phyloP scores from a whole-genome alignment of 37 sponge, comb jelly and placozoan species.

The Spongia lamella region DNA sequence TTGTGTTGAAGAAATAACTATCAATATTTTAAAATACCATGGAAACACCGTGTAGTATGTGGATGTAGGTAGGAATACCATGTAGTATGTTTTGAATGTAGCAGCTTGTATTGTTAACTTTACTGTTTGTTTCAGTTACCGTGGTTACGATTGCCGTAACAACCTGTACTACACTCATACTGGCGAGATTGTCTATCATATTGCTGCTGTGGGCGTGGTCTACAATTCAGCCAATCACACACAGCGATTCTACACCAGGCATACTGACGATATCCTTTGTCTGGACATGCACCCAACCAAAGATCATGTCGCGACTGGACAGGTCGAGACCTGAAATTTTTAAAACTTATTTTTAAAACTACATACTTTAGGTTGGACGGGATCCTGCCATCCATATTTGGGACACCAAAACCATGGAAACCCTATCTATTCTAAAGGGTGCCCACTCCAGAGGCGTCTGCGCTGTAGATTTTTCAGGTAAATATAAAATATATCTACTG shows the following conservation, averaged over 20 bases:
- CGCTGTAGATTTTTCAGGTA: constrained; percentile 85
- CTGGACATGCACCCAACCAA: constrained; percentile 85
- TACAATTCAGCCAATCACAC: constrained; percentile 74
- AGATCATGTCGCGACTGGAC: constrained; percentile 63
- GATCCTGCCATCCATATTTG: constrained; percentile 92
- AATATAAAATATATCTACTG: constrained; percentile 1
- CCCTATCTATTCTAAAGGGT: constrained; percentile 90
- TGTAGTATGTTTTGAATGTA: no score
- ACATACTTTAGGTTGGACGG: constrained; percentile 73
- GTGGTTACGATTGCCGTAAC: constrained; percentile 94
- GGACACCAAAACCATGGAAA: constrained; percentile 79
- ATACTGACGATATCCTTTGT: constrained; percentile 97
- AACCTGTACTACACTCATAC: constrained; percentile 88
- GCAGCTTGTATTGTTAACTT: no score
- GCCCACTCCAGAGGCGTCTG: constrained; percentile 82
- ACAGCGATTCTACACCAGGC: constrained; percentile 85
- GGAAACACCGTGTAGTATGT: no score
- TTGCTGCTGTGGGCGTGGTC: constrained; percentile 95
- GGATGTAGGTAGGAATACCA: no score
- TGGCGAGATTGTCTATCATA: constrained; percentile 90
- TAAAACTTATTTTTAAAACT: constrained; percentile 5
- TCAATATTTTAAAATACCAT: no score
- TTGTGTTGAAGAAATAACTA: no score
- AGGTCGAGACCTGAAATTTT: not conserved
- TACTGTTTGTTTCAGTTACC: constrained; percentile 71